Base-by-base conservation (phyloP, 1,140 invertebrate species). In the Leptinotarsa lineolata region DNA sequence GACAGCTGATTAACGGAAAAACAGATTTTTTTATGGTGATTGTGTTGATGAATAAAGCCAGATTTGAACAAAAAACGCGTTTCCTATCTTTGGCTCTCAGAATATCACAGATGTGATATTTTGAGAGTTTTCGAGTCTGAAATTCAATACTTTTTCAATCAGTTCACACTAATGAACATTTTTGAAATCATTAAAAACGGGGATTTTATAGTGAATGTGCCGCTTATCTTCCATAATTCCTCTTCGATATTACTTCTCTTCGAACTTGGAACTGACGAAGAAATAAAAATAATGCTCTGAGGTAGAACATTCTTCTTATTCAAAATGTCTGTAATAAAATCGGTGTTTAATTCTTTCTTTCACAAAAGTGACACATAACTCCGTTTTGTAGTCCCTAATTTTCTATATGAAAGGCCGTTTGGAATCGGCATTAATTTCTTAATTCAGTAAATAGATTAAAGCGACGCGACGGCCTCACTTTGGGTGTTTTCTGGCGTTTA, bases 251-350 rank as follows among this genome's bases (percentile, higher is more conserved):
- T 15, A 64, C 24, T 15, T 24, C 45, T 18, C 22, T 18, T 30
- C 18, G 66, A 48, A 68, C 22, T 18, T 30, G 45, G 66, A 48
- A 68, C 39, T 68, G 66, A 24, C 66, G 24, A 68, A 44, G 45
- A 59, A 69, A 24, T 16, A 59, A 59, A 69, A 69, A 69, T 60
- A 59, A 22, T 13, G 46, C 54, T 69, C 13, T 21, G 48, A 48
- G 68, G 46, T 16, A 69, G 48, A 69, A 59, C 68, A 69, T 69
- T 58, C 68, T 46, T 69, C 68, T 69, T 69, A 69, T 69, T 69
- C 54, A 46, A 24, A 22, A 60, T 69, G 24, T 69, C 30, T 59
- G 68, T 69, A 69, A 69, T 69, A 69, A 69, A 54, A 54, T 54
- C 48, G n/a, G 48, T 54, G 48, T 54, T 65, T 65, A 30, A 65